Conservation (phyloP, 2,797 vertebrate genomes). For the Tragelaphus oryx region DNA sequence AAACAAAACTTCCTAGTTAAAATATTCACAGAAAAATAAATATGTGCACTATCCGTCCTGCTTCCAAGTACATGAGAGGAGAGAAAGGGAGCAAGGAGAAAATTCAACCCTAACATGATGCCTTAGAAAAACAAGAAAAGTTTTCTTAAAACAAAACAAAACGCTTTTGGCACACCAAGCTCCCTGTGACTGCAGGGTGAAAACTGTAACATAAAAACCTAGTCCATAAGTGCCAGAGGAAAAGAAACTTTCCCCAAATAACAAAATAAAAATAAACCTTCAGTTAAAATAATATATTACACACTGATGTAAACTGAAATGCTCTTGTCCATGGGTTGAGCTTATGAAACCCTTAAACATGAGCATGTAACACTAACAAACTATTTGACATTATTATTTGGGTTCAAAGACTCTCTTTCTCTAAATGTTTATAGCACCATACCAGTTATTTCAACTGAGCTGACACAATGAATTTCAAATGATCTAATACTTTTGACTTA, state of each 20-base stretch:
- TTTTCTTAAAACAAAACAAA: conserved; percentile 36
- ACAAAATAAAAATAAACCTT: conserved; percentile 70
- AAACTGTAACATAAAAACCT: conserved; percentile 64
- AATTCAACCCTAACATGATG: neutral
- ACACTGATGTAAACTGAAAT: conserved; percentile 64
- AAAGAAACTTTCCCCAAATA: conserved; percentile 70
- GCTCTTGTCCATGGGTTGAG: conserved; percentile 64
- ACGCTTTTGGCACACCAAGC: conserved; percentile 12
- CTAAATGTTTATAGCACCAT: conserved; percentile 74
- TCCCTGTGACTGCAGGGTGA: conserved; percentile 39
- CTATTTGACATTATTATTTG: conserved; percentile 75
- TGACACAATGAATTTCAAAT: conserved; percentile 81
- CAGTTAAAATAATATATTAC: conserved; percentile 72
- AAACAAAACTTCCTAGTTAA: conserved; percentile 12
- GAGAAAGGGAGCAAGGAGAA: neutral
- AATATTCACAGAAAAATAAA: conserved; percentile 40
- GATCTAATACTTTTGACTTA: conserved; percentile 81
- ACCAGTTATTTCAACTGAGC: conserved; percentile 76
- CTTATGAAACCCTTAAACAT: conserved; percentile 68
- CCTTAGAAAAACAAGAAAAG: neutral
- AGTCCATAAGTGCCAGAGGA: conserved; percentile 57
- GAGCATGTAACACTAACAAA: conserved; percentile 69
- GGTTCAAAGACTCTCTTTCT: conserved; percentile 73
- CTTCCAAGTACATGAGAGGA: neutral
- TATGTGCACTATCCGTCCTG: neutral